Conservation (phyloP, 1,140 invertebrate genomes). For the Caerostris extrusa region DNA sequence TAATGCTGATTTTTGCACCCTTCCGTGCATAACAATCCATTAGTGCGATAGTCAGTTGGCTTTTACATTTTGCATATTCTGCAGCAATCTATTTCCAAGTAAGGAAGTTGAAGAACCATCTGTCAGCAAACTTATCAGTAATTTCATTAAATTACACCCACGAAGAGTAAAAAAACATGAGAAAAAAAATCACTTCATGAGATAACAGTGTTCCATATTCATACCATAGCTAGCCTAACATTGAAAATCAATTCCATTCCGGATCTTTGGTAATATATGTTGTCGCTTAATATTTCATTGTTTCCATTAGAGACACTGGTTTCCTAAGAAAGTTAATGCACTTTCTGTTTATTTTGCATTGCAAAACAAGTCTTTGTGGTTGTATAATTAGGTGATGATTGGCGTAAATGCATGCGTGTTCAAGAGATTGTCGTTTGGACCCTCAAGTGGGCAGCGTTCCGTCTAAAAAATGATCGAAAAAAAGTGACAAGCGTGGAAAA, state of each 20-base stretch:
- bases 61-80: no score
- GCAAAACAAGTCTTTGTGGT: neutral
- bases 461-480: neutral
- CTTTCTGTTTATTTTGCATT: neutral
- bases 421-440: neutral
- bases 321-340: neutral
- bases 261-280: neutral
- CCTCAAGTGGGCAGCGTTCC: neutral
- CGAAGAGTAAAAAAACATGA: no score
- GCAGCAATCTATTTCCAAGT: no score
- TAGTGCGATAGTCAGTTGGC: no score
- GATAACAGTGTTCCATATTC: neutral
- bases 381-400: neutral
- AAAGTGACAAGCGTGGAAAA: neutral
- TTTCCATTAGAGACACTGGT: neutral
- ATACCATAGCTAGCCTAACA: neutral
- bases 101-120: no score
- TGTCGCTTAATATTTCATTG: neutral
- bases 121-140: no score
- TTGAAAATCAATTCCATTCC: neutral
- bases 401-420: neutral
- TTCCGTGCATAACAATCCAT: no score
- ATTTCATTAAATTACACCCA: no score
- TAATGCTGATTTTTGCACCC: no score
- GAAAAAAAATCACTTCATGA: neutral